A percentile compares a stretch with the other conserved stretches of the same genome.
phyloP scores from a whole-genome alignment of 1,140 invertebrate species.

The Drosophila carrolli region DNA sequence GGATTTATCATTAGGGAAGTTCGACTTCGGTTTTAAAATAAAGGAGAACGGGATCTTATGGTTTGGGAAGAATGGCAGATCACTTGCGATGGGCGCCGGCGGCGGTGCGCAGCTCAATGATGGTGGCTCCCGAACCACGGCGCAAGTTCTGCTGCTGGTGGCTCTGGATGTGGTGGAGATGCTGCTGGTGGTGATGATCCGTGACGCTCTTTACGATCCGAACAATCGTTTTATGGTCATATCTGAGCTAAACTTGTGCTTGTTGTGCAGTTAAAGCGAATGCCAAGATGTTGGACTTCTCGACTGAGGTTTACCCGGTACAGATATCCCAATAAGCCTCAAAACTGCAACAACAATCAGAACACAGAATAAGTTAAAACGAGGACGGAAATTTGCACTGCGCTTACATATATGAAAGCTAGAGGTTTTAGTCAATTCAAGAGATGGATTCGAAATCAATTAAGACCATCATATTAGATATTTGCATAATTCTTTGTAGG shows the following conservation, averaged over 20 bases:
- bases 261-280: not conserved
- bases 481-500: too few species aligned
- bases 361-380: too few species aligned
- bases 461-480: too few species aligned
- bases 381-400: too few species aligned
- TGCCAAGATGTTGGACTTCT: slow-evolving; percentile 2
- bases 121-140: slow-evolving; percentile 62
- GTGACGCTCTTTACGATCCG: slow-evolving; percentile 12
- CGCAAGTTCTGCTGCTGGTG: slow-evolving; percentile 65
- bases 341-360: too few species aligned
- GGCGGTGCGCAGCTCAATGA: slow-evolving; percentile 60
- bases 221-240: slow-evolving; percentile 4
- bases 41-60: not conserved
- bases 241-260: not conserved
- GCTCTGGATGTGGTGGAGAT: slow-evolving; percentile 36
- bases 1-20: not conserved
- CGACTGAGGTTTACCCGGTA: slow-evolving; percentile 1
- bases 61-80: slow-evolving; percentile 3
- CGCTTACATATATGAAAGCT: too few species aligned
- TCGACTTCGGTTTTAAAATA: slow-evolving; percentile 1
- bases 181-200: slow-evolving; percentile 35
- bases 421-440: too few species aligned
- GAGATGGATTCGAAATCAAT: too few species aligned
- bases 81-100: slow-evolving; percentile 53
- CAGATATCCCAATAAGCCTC: too few species aligned